phyloP scores from a whole-genome alignment of 2,113 vertebrate genomes.

The Eonycteris spelaea region DNA sequence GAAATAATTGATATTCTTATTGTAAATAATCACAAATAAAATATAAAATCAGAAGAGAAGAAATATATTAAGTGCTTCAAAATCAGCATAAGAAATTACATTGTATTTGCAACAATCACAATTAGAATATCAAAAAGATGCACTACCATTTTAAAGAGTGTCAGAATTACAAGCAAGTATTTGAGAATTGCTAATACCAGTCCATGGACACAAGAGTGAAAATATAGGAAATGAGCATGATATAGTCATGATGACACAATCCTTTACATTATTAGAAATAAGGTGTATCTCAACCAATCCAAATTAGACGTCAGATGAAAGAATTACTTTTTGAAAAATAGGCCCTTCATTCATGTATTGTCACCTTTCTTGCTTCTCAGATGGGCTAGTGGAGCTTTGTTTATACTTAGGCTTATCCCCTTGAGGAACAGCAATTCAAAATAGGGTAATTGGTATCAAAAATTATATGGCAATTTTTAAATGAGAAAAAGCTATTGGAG shows the following conservation, averaged over 20 bases:
- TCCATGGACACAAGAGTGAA: neutral
- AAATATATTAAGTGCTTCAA: neutral
- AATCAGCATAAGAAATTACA: neutral
- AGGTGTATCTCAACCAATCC: neutral
- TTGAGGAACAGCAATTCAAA: neutral
- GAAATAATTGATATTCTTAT: neutral
- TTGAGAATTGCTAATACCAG: neutral
- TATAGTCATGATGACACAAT: too few relatives aligned
- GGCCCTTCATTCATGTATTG: neutral
- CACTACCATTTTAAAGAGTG: neutral
- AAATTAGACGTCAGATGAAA: neutral
- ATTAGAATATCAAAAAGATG: neutral
- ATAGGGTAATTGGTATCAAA: constrained; percentile 13
- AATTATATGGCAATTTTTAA: constrained; percentile 41
- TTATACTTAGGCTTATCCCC: neutral
- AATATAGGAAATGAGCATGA: neutral
- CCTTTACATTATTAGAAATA: neutral
- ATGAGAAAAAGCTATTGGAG: constrained; percentile 5
- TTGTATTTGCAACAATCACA: neutral
- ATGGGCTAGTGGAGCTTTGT: neutral
- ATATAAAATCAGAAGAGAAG: neutral
- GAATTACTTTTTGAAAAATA: neutral
- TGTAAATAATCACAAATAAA: neutral
- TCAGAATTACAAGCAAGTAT: neutral
- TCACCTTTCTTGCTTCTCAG: neutral